phyloP scores from a whole-genome alignment of 2,888 invertebrate genomes.

The Didymodactylos carnosus region DNA sequence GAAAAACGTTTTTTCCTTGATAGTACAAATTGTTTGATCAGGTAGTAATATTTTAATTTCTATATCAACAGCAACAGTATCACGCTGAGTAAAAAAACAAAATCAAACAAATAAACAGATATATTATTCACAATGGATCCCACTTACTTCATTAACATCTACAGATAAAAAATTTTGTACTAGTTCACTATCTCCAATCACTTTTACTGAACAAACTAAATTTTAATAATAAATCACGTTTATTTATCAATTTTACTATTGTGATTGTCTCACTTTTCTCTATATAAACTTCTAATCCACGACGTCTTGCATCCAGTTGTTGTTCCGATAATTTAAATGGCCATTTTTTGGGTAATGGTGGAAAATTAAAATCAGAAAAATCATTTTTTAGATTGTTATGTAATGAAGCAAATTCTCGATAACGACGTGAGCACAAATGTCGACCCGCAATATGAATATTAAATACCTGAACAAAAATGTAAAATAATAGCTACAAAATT shows the following conservation, averaged over 20 bases:
- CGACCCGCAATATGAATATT: conserved; percentile 98
- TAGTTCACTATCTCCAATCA: conserved; percentile 85
- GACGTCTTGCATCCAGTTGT: conserved; percentile 73
- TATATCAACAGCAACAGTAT: conserved; percentile 38
- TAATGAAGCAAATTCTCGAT: conserved; percentile 76
- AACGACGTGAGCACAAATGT: conserved; percentile 81
- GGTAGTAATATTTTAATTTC: conserved; percentile 59
- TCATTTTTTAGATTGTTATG: conserved; percentile 73
- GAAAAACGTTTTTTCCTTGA: conserved; percentile 69
- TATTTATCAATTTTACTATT: neutral
- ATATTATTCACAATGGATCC: neutral
- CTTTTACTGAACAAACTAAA: conserved; percentile 74
- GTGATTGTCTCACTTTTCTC: conserved; percentile 47
- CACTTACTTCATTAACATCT: neutral
- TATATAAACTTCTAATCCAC: conserved; percentile 86
- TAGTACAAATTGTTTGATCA: conserved; percentile 66
- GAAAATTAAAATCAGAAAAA: conserved; percentile 82
- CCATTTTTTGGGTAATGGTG: conserved; percentile 94
- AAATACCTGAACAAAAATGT: conserved; percentile 40
- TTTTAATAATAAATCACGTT: conserved; percentile 14
- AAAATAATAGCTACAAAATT: conserved; percentile 25
- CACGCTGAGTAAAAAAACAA: neutral
- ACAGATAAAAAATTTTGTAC: conserved; percentile 76
- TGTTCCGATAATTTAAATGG: conserved; percentile 81
- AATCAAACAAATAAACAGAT: conserved; percentile 15